These are phyloP conservation scores for Acanthis flammea DNA, from an alignment of 2,797 vertebrate species.

Conservation along the genomic window DNA sequence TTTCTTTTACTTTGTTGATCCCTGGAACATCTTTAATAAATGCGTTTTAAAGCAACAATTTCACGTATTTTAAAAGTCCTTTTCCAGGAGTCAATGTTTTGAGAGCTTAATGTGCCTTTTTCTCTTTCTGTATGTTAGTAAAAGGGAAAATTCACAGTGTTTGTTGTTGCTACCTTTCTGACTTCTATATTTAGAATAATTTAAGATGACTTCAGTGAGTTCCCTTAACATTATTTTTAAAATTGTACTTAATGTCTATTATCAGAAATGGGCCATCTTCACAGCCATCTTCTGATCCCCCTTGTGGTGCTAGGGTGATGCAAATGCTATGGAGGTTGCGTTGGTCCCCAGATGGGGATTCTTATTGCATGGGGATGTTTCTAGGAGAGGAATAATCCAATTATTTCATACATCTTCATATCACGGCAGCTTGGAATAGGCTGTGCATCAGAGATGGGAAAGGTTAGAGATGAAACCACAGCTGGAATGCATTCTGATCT, in stretches of 20 bases:
- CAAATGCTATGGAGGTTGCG: background rate
- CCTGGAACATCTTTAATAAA: background rate
- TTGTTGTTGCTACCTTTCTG: background rate
- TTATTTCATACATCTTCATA: background rate
- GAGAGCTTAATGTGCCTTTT: background rate
- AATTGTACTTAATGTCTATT: background rate
- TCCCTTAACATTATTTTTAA: background rate
- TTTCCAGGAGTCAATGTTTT: background rate
- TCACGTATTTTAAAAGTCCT: background rate
- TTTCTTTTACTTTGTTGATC: conserved; percentile 3
- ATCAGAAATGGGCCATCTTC: background rate
- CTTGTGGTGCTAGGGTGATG: background rate
- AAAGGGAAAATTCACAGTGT: background rate
- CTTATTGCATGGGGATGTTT: background rate
- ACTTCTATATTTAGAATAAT: background rate
- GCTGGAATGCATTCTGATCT: background rate
- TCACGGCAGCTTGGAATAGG: background rate
- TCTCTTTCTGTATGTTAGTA: background rate
- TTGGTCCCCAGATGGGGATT: background rate
- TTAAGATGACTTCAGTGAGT: background rate
- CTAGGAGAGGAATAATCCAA: background rate
- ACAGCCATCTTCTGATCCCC: background rate
- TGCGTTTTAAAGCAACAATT: background rate
- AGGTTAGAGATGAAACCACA: background rate
- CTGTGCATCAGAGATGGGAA: background rate